Conservation (phyloP, 2,797 vertebrate species). For the Emys orbicularis region DNA sequence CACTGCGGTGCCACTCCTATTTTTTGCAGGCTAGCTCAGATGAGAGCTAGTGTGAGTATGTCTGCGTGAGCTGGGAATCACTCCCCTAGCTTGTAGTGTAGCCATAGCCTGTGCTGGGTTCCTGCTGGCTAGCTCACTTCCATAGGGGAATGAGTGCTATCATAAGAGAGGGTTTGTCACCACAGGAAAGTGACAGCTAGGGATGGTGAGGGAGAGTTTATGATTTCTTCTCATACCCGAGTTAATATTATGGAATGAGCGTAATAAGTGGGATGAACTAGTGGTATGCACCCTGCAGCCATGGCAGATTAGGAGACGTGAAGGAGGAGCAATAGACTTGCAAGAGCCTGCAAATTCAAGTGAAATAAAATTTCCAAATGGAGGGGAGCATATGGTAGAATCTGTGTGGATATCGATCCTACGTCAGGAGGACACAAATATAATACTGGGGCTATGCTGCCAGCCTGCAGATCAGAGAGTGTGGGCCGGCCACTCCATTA, state of each 20-base stretch:
- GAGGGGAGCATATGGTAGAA: background rate
- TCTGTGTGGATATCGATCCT: background rate
- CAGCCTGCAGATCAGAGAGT: background rate
- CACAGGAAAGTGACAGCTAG: background rate
- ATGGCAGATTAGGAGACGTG: background rate
- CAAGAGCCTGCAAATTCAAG: background rate
- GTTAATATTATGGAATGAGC: background rate
- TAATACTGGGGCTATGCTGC: background rate
- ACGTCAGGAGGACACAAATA: background rate
- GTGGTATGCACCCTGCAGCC: too few species aligned
- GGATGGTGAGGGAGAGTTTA: background rate
- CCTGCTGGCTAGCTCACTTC: background rate
- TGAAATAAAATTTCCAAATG: background rate
- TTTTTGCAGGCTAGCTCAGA: too few species aligned
- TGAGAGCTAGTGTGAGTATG: too few species aligned
- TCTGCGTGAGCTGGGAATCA: too few species aligned
- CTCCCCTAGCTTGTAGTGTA: too few species aligned
- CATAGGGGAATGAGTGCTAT: background rate
- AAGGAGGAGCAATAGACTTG: background rate
- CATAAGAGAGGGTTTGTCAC: background rate
- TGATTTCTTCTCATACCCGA: too few species aligned
- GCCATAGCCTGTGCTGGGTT: background rate
- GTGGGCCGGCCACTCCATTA: background rate
- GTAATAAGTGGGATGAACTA: background rate
- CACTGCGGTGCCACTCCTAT: too few species aligned